phyloP scores from a whole-genome alignment of 2,113 vertebrate species.

The Haplotaxodon microlepis region DNA sequence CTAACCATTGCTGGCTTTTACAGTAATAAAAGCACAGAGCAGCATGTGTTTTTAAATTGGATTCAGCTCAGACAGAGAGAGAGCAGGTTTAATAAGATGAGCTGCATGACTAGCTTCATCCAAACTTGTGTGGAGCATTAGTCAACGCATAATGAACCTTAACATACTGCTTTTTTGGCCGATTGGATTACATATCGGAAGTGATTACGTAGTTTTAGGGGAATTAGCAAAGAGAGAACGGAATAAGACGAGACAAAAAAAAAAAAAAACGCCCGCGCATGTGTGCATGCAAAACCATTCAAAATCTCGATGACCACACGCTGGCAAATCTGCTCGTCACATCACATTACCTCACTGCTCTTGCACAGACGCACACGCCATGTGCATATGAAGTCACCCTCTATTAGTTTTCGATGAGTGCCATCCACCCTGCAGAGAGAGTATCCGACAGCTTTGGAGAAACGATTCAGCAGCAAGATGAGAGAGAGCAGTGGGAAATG shows the following conservation, averaged over 20 bases:
- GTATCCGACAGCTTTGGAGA: slow-evolving; percentile 16
- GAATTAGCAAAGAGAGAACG: background rate
- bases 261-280: background rate
- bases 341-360: slow-evolving; percentile 22
- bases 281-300: background rate
- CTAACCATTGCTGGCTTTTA: slow-evolving; percentile 9
- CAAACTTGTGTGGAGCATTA: slow-evolving; percentile 45
- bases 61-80: slow-evolving; percentile 25
- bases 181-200: slow-evolving; percentile 34
- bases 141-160: slow-evolving; percentile 50
- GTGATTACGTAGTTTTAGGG: slow-evolving; percentile 32
- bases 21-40: slow-evolving; percentile 36
- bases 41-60: slow-evolving; percentile 53
- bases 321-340: slow-evolving; percentile 43
- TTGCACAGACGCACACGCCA: background rate
- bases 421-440: slow-evolving; percentile 32
- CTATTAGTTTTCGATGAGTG: slow-evolving; percentile 43
- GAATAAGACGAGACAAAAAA: background rate
- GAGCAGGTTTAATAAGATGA: slow-evolving; percentile 57
- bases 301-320: slow-evolving; percentile 19
- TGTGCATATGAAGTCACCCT: slow-evolving; percentile 26
- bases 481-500: slow-evolving; percentile 31
- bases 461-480: slow-evolving; percentile 25
- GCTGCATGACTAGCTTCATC: slow-evolving; percentile 53
- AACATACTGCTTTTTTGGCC: slow-evolving; percentile 17